Percentiles rank a stretch among this genome's conserved stretches.
phyloP scores from a whole-genome alignment of 2,888 invertebrate genomes.

The Anagyrus pseudococci region DNA sequence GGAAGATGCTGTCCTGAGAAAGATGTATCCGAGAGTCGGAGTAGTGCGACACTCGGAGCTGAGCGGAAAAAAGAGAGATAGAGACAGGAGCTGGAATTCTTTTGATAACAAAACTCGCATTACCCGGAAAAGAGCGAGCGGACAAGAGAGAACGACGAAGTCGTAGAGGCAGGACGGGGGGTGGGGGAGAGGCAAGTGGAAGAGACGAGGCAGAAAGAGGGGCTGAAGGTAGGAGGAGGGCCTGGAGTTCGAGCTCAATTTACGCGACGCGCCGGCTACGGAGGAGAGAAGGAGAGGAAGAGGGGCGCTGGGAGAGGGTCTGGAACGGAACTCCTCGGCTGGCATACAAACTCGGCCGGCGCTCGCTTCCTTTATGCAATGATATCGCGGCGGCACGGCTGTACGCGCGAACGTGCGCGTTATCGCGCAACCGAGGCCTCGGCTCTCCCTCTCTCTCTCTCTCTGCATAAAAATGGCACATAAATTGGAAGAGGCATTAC shows the following conservation, averaged over 20 bases:
- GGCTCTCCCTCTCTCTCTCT: not conserved
- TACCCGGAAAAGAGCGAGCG: conserved; percentile 14
- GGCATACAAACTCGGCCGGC: not conserved
- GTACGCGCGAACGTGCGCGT: not conserved
- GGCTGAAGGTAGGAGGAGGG: too few relatives aligned
- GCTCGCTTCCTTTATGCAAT: conserved; percentile 2
- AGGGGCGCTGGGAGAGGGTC: too few relatives aligned
- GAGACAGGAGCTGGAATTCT: conserved; percentile 39
- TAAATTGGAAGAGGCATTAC: conserved; percentile 45
- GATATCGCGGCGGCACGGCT: not conserved
- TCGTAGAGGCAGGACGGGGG: too few relatives aligned
- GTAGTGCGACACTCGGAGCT: not conserved
- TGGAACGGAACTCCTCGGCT: too few relatives aligned
- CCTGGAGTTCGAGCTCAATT: conserved; percentile 25
- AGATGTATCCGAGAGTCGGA: not conserved
- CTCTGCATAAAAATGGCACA: conserved; percentile 34
- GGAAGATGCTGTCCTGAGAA: too few relatives aligned
- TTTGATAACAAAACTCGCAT: conserved; percentile 44
- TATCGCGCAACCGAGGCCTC: not conserved
- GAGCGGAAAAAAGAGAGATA: not conserved
- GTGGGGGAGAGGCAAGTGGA: not conserved
- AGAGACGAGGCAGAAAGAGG: too few relatives aligned
- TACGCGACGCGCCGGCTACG: conserved; percentile 9
- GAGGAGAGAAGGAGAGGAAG: not conserved
- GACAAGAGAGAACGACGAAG: too few relatives aligned